Percentiles rank a stretch among this genome's conserved stretches.
These are phyloP conservation scores for Unio pictorum DNA, from an alignment of 2,888 invertebrate species.

Conservation along the genomic window DNA sequence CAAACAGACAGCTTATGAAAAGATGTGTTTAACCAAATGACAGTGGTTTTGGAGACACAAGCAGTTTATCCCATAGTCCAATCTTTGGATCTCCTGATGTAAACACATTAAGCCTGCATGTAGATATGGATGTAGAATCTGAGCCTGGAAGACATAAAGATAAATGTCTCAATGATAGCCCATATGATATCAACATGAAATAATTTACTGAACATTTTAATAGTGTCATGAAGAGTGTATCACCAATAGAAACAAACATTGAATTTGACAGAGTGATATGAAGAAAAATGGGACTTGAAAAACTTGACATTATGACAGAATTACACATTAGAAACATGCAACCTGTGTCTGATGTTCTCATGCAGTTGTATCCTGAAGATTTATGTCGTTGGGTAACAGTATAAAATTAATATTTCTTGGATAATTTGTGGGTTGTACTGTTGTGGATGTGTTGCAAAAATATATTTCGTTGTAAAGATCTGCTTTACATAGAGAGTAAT, in stretches of 20 bases:
- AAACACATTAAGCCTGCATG: background rate
- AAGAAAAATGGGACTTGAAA: constrained; percentile 49
- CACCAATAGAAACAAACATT: constrained; percentile 20
- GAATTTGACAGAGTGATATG: constrained; percentile 49
- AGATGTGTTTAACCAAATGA: constrained; percentile 13
- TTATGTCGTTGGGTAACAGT: constrained; percentile 43
- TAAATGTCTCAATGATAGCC: no score
- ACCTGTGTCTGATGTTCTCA: constrained; percentile 28
- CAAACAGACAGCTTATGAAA: background rate
- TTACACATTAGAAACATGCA: constrained; percentile 35
- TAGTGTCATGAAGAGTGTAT: constrained; percentile 23
- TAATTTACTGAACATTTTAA: constrained; percentile 18
- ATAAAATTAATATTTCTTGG: no score
- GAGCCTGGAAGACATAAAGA: no score
- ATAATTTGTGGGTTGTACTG: no score
- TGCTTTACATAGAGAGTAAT: no score
- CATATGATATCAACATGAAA: no score
- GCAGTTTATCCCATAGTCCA: no score
- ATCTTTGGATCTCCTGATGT: background rate
- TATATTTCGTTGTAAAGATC: no score
- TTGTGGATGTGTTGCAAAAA: no score
- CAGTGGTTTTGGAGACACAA: constrained; percentile 15
- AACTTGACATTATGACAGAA: constrained; percentile 52
- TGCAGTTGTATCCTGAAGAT: constrained; percentile 40
- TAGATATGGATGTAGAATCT: no score